Percentiles rank a stretch among this genome's conserved stretches.
These are phyloP conservation scores for Ictalurus punctatus DNA, from an alignment of 2,113 vertebrate genomes.

Conservation along the genomic window DNA sequence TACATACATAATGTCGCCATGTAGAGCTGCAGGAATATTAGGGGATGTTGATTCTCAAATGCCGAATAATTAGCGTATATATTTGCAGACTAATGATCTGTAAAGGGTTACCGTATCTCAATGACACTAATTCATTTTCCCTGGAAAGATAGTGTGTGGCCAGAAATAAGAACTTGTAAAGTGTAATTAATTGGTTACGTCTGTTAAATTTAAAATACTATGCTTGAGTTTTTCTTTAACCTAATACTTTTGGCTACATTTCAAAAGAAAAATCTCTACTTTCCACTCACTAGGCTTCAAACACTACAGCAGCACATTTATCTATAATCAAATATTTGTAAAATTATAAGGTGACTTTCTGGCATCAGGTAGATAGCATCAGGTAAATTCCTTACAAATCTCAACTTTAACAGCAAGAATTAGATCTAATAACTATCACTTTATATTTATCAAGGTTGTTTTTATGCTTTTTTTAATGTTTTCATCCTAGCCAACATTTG, in stretches of 20 bases:
- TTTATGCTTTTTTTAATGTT: background rate
- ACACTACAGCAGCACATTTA: background rate
- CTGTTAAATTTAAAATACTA: background rate
- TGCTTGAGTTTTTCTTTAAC: background rate
- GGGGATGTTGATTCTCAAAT: background rate
- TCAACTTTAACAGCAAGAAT: background rate
- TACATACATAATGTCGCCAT: background rate
- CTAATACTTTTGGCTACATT: background rate
- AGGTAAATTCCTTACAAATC: background rate
- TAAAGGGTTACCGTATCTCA: background rate
- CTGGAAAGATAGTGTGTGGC: background rate
- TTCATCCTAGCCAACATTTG: background rate
- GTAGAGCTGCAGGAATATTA: background rate
- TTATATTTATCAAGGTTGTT: too few relatives aligned
- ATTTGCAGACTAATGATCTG: conserved; percentile 11
- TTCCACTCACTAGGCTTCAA: background rate
- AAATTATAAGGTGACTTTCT: background rate
- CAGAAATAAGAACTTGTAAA: background rate
- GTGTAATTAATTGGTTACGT: background rate
- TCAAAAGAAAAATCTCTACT: background rate
- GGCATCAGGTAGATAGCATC: background rate
- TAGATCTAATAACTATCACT: background rate
- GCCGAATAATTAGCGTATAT: background rate
- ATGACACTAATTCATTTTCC: background rate
- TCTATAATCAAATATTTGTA: background rate